Evolutionary conservation across 2,113 vertebrate genomes (phyloP), one percentile per base, ranked within the genome.

Genomic region (Rhinolophus sinicus): DNA sequence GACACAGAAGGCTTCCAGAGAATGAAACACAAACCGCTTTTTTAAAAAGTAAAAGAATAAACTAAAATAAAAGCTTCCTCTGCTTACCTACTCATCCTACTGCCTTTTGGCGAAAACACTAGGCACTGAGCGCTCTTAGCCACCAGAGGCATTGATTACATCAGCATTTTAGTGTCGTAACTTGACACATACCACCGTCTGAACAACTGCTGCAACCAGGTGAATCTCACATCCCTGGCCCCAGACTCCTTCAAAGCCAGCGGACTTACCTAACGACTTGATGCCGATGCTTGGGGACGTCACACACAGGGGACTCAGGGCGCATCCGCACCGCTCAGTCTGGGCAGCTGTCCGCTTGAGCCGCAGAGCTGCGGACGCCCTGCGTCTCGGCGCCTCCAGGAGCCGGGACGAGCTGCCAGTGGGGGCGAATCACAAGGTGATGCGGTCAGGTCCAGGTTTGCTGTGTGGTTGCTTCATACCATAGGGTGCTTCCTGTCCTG

Each of bases 1-100:
- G 16, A 75, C 35, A 90, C 75, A 83, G 22, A 96, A 90, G 94
- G 84, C n/a, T 95, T 95, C 22, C 22, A 92, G 95, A 87, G 94
- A 35, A 94, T 50, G 93, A 78, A 91, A 95, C 2, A 88, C 2
- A 90, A 73, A 77, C 40, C 77, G 78, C 21, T 62, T 60, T 28
- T 24, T 50, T 50, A 50, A 50, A 14, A 28, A 40, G 18, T 13
- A 60, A 9, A 33, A 6, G 70, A 87, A 56, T 47, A 3, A 86
- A 38, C 52, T 19, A 21, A 72, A 67, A 35, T 85, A 52, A 96
- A 94, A 81, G 76, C 78, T 94, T 84, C 24, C 6, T 96, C 76
- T 22, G 90, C 82, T 89, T 13, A 38, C 56, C 75, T 24, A 83
- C 80, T 86, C 33, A 86, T 82, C 56, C 44, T n/a, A 44, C 30